Evolutionary conservation across 2,888 invertebrate genomes (phyloP).

Genomic region (Tipula confusa): DNA sequence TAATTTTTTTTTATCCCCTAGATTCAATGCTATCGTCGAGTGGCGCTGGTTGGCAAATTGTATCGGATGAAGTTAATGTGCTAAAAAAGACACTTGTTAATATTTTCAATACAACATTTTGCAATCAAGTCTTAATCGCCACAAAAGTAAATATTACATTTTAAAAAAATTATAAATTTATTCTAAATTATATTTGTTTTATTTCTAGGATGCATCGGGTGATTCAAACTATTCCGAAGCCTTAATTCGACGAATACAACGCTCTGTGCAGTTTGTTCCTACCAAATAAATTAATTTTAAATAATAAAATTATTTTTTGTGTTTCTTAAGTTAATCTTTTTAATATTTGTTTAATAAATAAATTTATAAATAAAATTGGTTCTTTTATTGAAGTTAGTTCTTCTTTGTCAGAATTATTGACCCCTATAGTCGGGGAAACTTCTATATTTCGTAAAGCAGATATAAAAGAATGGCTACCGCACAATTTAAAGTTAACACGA

Average conservation of each 20-base stretch:
- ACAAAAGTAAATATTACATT: conserved; percentile 52
- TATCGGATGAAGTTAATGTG: conserved; percentile 59
- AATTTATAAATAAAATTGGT: background rate
- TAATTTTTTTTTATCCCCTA: conserved; percentile 38
- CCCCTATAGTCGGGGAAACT: too few relatives aligned
- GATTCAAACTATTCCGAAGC: conserved; percentile 70
- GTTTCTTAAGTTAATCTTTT: background rate
- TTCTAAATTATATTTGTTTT: conserved; percentile 31
- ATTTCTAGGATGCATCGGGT: conserved; percentile 57
- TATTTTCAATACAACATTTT: conserved; percentile 74
- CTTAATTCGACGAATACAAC: conserved; percentile 71
- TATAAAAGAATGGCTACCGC: too few relatives aligned
- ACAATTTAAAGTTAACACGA: too few relatives aligned
- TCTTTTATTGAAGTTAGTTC: too few relatives aligned
- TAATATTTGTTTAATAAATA: background rate
- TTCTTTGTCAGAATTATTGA: too few relatives aligned
- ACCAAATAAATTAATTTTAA: conserved; percentile 46
- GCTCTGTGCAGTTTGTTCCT: conserved; percentile 72
- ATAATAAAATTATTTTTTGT: background rate
- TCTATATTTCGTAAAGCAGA: too few relatives aligned
- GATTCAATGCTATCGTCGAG: conserved; percentile 46
- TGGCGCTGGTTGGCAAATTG: conserved; percentile 56
- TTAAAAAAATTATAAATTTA: background rate
- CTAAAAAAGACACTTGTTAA: conserved; percentile 68
- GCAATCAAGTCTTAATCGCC: conserved; percentile 66